Percentiles rank a stretch among this genome's conserved stretches.
Evolutionary conservation across 1,140 invertebrate species (phyloP).

Genomic region (Eueides isabella): DNA sequence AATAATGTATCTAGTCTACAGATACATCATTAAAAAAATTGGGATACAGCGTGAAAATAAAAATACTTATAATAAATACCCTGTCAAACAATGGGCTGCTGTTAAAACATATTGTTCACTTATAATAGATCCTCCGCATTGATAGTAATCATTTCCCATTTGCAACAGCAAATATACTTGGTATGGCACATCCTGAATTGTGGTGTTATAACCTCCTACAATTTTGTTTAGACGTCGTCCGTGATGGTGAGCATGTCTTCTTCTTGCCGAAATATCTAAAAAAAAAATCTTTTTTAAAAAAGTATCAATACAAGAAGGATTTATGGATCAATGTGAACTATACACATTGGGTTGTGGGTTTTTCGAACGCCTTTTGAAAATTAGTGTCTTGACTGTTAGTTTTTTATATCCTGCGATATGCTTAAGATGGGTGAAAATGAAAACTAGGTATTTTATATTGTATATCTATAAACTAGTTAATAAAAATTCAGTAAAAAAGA

Average conservation of each 20-base stretch:
- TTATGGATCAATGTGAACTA: neutral
- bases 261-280: conserved; percentile 15
- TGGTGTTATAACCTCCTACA: conserved; percentile 34
- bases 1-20: too few relatives aligned
- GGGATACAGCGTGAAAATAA: neutral
- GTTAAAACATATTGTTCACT: conserved; percentile 38
- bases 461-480: too few relatives aligned
- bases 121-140: conserved; percentile 42
- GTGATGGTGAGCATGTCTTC: conserved; percentile 10
- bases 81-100: conserved; percentile 36
- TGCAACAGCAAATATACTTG: conserved; percentile 35
- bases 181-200: conserved; percentile 35
- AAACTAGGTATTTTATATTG: too few relatives aligned
- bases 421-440: neutral
- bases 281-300: neutral
- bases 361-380: too few relatives aligned
- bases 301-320: neutral
- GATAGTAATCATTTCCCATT: conserved; percentile 31
- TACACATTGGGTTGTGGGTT: neutral
- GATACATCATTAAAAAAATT: too few relatives aligned
- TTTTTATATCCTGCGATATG: neutral
- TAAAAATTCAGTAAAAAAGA: too few relatives aligned
- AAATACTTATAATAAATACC: conserved; percentile 19
- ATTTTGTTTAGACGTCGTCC: conserved; percentile 22
- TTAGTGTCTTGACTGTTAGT: too few relatives aligned